Conservation (phyloP, 2,113 vertebrate species). For the Conger conger region DNA sequence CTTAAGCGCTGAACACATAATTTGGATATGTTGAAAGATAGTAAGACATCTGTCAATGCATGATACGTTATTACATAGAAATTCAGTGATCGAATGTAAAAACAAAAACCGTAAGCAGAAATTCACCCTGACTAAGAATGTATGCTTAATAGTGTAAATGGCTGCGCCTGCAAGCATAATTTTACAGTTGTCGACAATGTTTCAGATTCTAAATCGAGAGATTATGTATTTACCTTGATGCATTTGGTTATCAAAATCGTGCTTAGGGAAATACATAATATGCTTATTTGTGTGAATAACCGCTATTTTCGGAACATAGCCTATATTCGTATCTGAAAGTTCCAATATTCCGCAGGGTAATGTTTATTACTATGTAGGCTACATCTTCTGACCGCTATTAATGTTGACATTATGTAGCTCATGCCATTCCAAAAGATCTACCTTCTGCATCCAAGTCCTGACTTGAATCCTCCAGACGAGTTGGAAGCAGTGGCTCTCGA, state of each 20-base stretch:
- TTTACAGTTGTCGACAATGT: no score
- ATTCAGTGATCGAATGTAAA: no score
- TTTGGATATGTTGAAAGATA: no score
- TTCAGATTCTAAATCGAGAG: no score
- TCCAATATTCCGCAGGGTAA: background rate
- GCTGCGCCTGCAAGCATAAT: no score
- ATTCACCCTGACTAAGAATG: no score
- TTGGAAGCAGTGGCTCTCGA: slow-evolving; percentile 50
- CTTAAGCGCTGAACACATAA: no score
- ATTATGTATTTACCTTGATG: background rate
- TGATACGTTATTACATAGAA: no score
- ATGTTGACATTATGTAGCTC: no score
- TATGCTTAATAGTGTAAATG: no score
- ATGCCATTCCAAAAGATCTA: background rate
- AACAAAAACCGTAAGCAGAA: no score
- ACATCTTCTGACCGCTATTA: background rate
- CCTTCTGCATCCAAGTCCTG: slow-evolving; percentile 58
- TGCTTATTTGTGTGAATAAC: background rate
- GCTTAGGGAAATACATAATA: background rate
- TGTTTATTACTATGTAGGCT: background rate
- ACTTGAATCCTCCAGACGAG: background rate
- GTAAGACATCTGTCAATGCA: no score
- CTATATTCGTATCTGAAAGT: background rate
- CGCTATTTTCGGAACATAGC: background rate
- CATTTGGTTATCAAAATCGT: background rate